A percentile compares a stretch with the other conserved stretches of the same genome.
phyloP scores from a whole-genome alignment of 2,888 invertebrate species.

The Chirona hameri region DNA sequence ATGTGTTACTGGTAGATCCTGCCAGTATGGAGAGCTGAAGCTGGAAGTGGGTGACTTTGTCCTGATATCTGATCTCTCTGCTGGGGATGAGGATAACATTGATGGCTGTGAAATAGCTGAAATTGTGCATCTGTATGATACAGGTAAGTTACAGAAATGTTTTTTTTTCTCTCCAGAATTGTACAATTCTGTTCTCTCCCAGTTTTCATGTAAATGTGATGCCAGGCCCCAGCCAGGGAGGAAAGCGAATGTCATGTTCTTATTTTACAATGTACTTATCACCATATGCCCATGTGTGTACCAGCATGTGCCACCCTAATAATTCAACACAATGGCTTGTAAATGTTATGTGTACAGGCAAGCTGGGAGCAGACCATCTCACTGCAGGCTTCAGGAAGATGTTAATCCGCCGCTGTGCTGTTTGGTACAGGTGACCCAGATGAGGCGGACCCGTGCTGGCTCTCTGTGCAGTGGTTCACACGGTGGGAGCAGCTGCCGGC shows the following conservation, averaged over 20 bases:
- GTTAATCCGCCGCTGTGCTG: not conserved
- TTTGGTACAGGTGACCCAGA: not conserved
- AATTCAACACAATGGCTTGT: too few species aligned
- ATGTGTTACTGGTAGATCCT: not conserved
- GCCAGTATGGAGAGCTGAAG: not conserved
- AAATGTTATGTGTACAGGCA: too few species aligned
- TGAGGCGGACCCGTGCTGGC: not conserved
- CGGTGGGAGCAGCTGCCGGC: not conserved
- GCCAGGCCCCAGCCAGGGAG: too few species aligned
- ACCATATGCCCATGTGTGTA: not conserved
- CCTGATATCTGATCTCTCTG: not conserved
- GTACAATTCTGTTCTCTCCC: too few species aligned
- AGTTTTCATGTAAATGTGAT: too few species aligned
- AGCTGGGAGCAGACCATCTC: not conserved
- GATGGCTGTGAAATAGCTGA: slow-evolving; percentile 2
- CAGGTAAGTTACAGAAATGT: not conserved
- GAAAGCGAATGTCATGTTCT: not conserved
- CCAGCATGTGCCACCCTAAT: not conserved
- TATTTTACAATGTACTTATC: not conserved
- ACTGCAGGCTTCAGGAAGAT: not conserved
- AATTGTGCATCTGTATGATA: not conserved
- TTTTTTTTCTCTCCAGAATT: too few species aligned
- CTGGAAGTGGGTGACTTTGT: not conserved
- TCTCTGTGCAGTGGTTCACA: not conserved
- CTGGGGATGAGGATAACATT: not conserved